Percentiles rank a stretch among this genome's conserved stretches.
Conservation (phyloP, 1,140 invertebrate genomes). For the Zophobas atratus region DNA sequence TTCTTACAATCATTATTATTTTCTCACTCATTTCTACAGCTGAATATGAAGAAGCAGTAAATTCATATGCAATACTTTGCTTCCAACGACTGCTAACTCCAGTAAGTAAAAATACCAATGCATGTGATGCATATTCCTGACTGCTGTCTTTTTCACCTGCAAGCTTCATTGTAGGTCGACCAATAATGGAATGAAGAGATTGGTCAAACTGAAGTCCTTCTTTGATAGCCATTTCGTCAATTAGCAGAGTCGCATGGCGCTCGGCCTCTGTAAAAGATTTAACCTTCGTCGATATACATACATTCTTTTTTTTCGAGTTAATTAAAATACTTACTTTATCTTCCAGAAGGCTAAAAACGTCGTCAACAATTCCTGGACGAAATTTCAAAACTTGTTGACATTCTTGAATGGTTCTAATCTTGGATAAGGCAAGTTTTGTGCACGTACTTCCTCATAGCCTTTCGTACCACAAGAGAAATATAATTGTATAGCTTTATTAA, state of each 20-base stretch:
- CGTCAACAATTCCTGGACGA: constrained; percentile 6
- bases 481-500: constrained; percentile 1
- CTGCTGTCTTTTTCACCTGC: constrained; percentile 1
- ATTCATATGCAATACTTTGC: constrained; percentile 44
- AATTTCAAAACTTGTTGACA: background rate
- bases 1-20: background rate
- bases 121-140: constrained; percentile 27
- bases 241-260: constrained; percentile 35
- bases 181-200: constrained; percentile 3
- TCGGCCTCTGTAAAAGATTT: constrained; percentile 18
- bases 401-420: constrained; percentile 5
- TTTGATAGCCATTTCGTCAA: constrained; percentile 48
- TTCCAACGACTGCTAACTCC: constrained; percentile 42
- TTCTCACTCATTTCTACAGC: constrained; percentile 9
- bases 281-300: constrained; percentile 14
- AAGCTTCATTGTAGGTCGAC: constrained; percentile 4
- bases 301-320: no score
- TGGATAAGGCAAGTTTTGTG: constrained; percentile 17
- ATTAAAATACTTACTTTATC: background rate
- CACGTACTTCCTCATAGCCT: background rate
- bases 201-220: constrained; percentile 30
- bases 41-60: constrained; percentile 29
- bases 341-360: constrained; percentile 4
- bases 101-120: constrained; percentile 45
- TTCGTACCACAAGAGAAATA: constrained; percentile 3